A percentile compares a stretch with the other conserved stretches of the same genome.
Evolutionary conservation across 2,797 vertebrate species (phyloP).

Genomic region (Todus mexicanus): DNA sequence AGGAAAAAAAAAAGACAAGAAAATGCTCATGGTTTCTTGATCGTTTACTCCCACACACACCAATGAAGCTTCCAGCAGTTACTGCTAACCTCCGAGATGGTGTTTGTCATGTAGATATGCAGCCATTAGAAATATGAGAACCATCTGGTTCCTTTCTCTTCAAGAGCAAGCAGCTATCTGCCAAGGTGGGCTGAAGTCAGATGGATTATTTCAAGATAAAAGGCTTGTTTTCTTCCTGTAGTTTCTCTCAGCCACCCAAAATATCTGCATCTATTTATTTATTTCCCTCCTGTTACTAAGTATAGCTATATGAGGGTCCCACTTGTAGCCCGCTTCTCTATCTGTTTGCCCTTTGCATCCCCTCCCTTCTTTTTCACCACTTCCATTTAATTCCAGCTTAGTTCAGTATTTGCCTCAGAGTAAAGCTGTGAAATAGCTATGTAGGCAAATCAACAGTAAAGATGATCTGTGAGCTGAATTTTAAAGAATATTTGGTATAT

Average conservation of each 20-base stretch:
- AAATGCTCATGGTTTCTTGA: background rate
- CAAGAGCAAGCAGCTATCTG: slow-evolving; percentile 40
- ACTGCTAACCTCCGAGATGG: background rate
- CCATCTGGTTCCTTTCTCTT: slow-evolving; percentile 45
- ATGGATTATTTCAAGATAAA: slow-evolving; percentile 47
- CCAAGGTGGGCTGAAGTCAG: slow-evolving; percentile 40
- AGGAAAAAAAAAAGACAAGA: background rate
- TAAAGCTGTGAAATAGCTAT: background rate
- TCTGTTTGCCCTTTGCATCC: background rate
- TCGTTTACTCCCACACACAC: background rate
- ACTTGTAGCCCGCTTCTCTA: background rate
- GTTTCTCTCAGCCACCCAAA: background rate
- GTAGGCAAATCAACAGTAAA: background rate
- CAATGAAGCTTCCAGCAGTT: background rate
- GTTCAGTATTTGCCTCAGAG: background rate
- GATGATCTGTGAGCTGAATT: background rate
- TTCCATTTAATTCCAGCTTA: background rate
- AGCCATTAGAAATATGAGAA: slow-evolving; percentile 50
- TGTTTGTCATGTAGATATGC: background rate
- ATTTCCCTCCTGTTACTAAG: background rate
- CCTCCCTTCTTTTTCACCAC: background rate
- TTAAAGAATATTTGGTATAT: background rate
- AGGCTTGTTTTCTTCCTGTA: slow-evolving; percentile 8
- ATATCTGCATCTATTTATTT: background rate
- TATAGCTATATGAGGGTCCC: background rate